Conservation (phyloP, 2,888 invertebrate genomes). For the Scrobipalpa costella region DNA sequence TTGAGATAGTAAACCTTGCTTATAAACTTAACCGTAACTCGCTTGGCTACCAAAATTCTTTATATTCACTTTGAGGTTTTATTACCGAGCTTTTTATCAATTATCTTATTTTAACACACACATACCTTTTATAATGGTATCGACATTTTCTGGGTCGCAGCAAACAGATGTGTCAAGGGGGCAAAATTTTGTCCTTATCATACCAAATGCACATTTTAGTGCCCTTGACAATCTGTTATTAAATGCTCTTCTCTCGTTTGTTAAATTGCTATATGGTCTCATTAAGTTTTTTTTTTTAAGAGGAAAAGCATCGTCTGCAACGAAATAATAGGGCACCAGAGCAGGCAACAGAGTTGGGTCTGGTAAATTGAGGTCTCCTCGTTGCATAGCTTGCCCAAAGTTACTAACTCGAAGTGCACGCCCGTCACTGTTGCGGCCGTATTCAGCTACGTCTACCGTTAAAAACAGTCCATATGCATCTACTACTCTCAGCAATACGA, state of each 20-base stretch:
- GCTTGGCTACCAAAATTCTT: no score
- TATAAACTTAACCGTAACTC: no score
- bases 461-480: constrained; percentile 38
- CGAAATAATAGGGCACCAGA: constrained; percentile 29
- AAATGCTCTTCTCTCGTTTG: constrained; percentile 27
- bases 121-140: constrained; percentile 33
- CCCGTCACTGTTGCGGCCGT: constrained; percentile 40
- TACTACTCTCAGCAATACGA: constrained; percentile 18
- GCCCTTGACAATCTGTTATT: constrained; percentile 33
- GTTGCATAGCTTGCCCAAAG: constrained; percentile 35
- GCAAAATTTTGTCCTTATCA: constrained; percentile 34
- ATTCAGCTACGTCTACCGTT: constrained; percentile 37
- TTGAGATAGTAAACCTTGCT: no score
- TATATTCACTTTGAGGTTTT: no score
- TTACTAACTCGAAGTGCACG: constrained; percentile 36
- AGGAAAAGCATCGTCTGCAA: constrained; percentile 34
- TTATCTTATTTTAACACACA: no score
- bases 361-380: constrained; percentile 26
- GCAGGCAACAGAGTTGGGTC: constrained; percentile 29
- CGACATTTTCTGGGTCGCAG: constrained; percentile 25
- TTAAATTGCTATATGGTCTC: constrained; percentile 29
- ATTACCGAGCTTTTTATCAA: no score
- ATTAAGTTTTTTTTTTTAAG: constrained; percentile 31
- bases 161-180: constrained; percentile 21
- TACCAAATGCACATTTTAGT: constrained; percentile 34